phyloP scores from a whole-genome alignment of 1,140 invertebrate species.

The Scaptomyza graminum region DNA sequence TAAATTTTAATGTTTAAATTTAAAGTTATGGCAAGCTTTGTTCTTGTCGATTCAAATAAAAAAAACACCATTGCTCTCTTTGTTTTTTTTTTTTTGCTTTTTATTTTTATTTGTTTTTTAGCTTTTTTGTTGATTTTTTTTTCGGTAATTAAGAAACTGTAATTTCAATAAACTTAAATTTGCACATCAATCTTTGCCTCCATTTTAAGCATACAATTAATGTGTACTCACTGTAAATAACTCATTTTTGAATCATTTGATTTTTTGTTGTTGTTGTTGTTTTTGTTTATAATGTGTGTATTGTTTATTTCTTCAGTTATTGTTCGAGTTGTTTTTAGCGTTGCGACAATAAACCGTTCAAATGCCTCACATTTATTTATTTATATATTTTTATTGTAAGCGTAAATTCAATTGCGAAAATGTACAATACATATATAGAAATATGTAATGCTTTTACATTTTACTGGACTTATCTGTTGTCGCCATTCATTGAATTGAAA shows the following conservation, averaged over 20 bases:
- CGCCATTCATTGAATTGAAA: constrained; percentile 41
- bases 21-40: constrained; percentile 11
- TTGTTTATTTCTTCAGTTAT: constrained; percentile 45
- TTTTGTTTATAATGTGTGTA: constrained; percentile 35
- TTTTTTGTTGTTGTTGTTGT: constrained; percentile 43
- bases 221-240: constrained; percentile 61
- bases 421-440: constrained; percentile 61
- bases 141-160: constrained; percentile 84
- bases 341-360: constrained; percentile 61
- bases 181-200: constrained; percentile 83
- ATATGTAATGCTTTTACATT: constrained; percentile 35
- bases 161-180: constrained; percentile 84
- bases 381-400: constrained; percentile 61
- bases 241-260: constrained; percentile 35
- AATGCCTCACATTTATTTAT: constrained; percentile 53
- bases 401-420: constrained; percentile 81
- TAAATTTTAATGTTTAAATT: neutral
- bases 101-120: constrained; percentile 71
- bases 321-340: constrained; percentile 48
- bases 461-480: constrained; percentile 48
- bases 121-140: constrained; percentile 74
- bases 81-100: constrained; percentile 4
- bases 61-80: constrained; percentile 2
- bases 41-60: neutral
- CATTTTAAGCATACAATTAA: constrained; percentile 73